phyloP scores from a whole-genome alignment of 2,113 vertebrate genomes.

The Microcebus griseorufus region DNA sequence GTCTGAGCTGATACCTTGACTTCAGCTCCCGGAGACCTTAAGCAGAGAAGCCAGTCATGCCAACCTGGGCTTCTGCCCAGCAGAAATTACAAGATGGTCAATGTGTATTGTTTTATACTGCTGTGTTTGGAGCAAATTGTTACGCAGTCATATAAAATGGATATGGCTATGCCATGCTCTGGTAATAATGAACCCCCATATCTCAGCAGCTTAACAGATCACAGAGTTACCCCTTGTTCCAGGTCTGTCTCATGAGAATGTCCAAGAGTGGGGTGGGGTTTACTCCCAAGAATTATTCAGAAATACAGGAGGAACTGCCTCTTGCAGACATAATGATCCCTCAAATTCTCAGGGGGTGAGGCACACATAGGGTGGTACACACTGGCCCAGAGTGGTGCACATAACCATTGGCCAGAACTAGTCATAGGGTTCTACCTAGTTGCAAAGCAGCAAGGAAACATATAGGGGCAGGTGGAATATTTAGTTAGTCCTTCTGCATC shows the following conservation, averaged over 20 bases:
- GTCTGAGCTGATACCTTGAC: not conserved
- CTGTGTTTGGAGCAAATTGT: not conserved
- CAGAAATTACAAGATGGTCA: not conserved
- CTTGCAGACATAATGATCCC: not conserved
- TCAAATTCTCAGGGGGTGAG: not conserved
- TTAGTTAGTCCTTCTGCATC: not conserved
- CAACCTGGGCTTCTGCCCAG: not conserved
- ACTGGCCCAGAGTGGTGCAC: not conserved
- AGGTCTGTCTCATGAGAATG: not conserved
- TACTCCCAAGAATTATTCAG: not conserved
- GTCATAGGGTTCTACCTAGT: not conserved
- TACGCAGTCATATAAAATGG: not conserved
- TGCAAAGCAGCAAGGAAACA: not conserved
- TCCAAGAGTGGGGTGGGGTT: not conserved
- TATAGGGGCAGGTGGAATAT: not conserved
- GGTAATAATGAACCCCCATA: not conserved
- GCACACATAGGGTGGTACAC: not conserved
- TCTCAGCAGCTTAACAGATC: not conserved
- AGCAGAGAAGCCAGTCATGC: not conserved
- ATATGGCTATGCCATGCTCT: not conserved
- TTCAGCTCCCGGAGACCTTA: not conserved
- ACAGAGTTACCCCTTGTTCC: not conserved
- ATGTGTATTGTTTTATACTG: not conserved
- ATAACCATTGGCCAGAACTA: not conserved
- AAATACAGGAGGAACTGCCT: not conserved